Evolutionary conservation across 2,888 invertebrate genomes (phyloP).

Genomic region (Allophyes oxyacanthae): DNA sequence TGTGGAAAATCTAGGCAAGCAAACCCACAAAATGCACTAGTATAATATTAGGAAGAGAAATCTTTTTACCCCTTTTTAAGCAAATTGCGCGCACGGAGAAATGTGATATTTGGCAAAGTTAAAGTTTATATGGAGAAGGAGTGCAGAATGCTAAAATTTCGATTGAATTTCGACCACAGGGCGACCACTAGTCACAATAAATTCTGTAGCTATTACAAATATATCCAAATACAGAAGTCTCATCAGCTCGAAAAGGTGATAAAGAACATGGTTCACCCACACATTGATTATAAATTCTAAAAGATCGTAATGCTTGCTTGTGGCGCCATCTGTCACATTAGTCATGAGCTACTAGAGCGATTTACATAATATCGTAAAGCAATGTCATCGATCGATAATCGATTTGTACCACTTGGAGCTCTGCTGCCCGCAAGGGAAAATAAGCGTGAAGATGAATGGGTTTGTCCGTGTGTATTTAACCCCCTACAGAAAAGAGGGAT

Average conservation of each 20-base stretch:
- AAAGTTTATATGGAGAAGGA: too few relatives aligned
- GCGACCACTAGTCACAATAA: too few relatives aligned
- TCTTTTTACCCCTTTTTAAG: too few relatives aligned
- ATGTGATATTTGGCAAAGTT: too few relatives aligned
- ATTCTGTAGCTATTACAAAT: background rate
- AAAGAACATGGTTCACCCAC: constrained; percentile 44
- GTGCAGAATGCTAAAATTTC: too few relatives aligned
- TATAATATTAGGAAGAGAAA: too few relatives aligned
- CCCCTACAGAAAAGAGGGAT: too few relatives aligned
- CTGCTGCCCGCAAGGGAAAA: constrained; percentile 11
- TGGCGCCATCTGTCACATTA: constrained; percentile 51
- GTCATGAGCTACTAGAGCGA: constrained; percentile 42
- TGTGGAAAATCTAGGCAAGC: too few relatives aligned
- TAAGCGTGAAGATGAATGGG: constrained; percentile 3
- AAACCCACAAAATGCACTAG: too few relatives aligned
- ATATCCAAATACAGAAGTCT: background rate
- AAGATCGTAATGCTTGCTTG: constrained; percentile 18
- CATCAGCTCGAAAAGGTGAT: constrained; percentile 7
- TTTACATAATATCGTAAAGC: constrained; percentile 43
- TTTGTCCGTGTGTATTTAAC: too few relatives aligned
- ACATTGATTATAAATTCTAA: constrained; percentile 42
- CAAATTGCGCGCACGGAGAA: too few relatives aligned
- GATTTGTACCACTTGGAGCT: constrained; percentile 25
- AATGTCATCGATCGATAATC: constrained; percentile 41
- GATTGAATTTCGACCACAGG: too few relatives aligned